A percentile compares a stretch with the other conserved stretches of the same genome.
Conservation (phyloP, 2,797 vertebrate genomes). For the Muscicapa comitata region DNA sequence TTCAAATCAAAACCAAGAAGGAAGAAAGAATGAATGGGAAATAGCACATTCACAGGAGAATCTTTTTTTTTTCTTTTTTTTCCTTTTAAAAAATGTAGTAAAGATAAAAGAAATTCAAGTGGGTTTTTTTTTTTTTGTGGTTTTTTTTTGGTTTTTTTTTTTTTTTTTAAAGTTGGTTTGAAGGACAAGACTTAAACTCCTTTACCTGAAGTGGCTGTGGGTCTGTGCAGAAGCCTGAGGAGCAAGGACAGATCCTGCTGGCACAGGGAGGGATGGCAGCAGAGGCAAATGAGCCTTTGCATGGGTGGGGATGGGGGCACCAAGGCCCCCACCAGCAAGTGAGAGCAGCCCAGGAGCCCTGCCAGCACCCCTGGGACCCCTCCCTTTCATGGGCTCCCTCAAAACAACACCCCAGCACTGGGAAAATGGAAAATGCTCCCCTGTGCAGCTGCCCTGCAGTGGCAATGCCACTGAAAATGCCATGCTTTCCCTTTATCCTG, state of each 20-base stretch:
- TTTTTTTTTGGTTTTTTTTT: neutral
- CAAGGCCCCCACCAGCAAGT: no score
- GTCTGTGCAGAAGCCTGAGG: neutral
- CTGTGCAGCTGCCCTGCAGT: neutral
- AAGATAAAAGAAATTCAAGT: conserved; percentile 73
- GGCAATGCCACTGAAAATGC: accelerated
- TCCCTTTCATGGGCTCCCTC: neutral
- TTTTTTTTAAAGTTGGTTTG: conserved; percentile 62
- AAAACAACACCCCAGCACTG: neutral
- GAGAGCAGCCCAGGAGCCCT: neutral
- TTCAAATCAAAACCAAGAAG: conserved; percentile 60
- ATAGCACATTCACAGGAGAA: conserved; percentile 73
- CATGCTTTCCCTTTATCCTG: accelerated
- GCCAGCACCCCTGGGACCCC: neutral
- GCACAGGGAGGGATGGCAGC: neutral
- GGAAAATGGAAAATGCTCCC: accelerated
- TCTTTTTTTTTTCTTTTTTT: neutral
- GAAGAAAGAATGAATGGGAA: conserved; percentile 52
- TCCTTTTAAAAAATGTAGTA: conserved; percentile 43
- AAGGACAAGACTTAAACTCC: conserved; percentile 66
- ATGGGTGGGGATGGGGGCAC: accelerated
- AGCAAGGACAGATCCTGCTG: neutral
- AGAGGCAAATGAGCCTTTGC: neutral
- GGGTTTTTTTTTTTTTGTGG: neutral
- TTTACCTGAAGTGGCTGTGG: neutral